These are phyloP conservation scores for Chrosomus eos DNA, from an alignment of 2,797 vertebrate genomes.

Conservation along the genomic window DNA sequence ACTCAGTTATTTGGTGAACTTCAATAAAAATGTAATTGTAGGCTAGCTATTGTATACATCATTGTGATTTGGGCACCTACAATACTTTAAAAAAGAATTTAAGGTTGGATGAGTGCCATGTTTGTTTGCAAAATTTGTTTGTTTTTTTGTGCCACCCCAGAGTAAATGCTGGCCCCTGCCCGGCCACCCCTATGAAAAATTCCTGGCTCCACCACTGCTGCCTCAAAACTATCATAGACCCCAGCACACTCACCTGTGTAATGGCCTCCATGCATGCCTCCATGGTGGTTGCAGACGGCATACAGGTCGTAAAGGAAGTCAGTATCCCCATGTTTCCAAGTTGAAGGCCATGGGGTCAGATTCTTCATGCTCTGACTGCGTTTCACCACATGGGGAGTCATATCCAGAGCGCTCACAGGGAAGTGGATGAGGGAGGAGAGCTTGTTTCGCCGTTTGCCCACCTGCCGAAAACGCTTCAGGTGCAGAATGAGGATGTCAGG, in stretches of 20 bases:
- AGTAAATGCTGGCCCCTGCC: no score
- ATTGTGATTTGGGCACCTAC: no score
- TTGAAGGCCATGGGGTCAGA: slow-evolving; percentile 72
- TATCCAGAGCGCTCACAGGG: slow-evolving; percentile 85
- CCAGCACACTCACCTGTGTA: slow-evolving; percentile 83
- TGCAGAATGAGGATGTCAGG: slow-evolving; percentile 94
- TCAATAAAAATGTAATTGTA: no score
- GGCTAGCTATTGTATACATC: no score
- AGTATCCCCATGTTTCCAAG: slow-evolving; percentile 78
- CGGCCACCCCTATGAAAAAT: no score
- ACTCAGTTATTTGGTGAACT: no score
- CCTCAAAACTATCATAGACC: neutral
- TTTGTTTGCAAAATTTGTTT: no score
- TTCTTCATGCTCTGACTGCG: slow-evolving; percentile 75
- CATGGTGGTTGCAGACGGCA: slow-evolving; percentile 94
- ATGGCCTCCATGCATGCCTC: slow-evolving; percentile 93
- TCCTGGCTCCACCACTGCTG: no score
- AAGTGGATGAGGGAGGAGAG: slow-evolving; percentile 89
- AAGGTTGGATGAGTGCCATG: no score
- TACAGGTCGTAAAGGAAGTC: slow-evolving; percentile 91
- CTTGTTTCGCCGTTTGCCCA: slow-evolving; percentile 89
- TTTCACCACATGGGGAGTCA: slow-evolving; percentile 91
- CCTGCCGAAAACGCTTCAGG: slow-evolving; percentile 92
- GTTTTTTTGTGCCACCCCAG: no score
- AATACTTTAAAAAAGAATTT: no score